A percentile compares a stretch with the other conserved stretches of the same genome.
phyloP scores from a whole-genome alignment of 1,140 invertebrate genomes.

The Drosophila ananassae region DNA sequence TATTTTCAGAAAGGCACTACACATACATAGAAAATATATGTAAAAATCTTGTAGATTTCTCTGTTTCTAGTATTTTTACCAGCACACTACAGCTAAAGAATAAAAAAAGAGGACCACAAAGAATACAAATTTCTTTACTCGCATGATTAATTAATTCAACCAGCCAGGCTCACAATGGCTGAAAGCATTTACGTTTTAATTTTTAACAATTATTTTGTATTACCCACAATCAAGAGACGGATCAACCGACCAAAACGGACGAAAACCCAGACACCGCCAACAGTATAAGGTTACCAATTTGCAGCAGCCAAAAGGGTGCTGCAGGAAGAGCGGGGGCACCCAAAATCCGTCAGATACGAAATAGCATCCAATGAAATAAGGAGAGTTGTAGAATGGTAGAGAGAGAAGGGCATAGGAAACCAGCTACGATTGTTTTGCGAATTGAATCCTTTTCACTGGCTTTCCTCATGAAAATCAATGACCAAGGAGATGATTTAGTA shows the following conservation, averaged over 20 bases:
- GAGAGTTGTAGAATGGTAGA: not conserved
- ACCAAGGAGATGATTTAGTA: conserved; percentile 18
- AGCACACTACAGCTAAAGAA: not conserved
- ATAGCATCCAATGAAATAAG: conserved; percentile 3
- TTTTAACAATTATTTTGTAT: conserved; percentile 67
- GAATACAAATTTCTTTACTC: conserved; percentile 2
- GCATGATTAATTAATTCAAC: conserved; percentile 31
- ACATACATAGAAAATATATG: no score
- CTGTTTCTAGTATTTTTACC: not conserved
- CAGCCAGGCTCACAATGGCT: conserved; percentile 26
- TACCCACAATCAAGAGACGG: conserved; percentile 45
- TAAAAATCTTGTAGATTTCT: no score
- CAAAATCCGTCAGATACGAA: conserved; percentile 8
- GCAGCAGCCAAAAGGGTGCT: conserved; percentile 26
- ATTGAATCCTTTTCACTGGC: conserved; percentile 48
- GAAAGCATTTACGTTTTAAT: conserved; percentile 58
- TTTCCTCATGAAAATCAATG: conserved; percentile 32
- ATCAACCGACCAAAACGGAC: conserved; percentile 12
- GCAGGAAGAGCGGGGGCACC: not conserved
- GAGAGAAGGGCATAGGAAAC: conserved; percentile 8
- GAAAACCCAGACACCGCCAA: conserved; percentile 63
- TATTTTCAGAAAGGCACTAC: no score
- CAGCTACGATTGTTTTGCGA: conserved; percentile 38
- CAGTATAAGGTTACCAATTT: conserved; percentile 82
- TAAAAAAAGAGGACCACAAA: not conserved